Evolutionary conservation across 1,140 invertebrate genomes (phyloP), one percentile per base, ranked within the genome.

Genomic region (Muscidifurax raptorellus): DNA sequence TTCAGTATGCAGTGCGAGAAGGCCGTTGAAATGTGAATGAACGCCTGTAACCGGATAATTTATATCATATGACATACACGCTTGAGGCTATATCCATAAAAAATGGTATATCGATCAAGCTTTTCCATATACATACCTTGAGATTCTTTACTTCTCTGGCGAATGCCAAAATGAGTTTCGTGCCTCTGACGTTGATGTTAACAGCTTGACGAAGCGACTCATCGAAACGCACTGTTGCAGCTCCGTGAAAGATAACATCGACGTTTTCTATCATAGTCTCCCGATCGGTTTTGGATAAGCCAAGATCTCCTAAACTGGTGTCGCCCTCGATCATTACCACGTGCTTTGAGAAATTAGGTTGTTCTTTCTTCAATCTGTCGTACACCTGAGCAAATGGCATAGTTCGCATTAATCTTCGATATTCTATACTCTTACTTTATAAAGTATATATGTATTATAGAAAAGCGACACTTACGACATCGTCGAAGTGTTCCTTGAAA

Each of bases 221-320:
- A 90, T 98, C 96, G 91, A 98, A 98, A 89, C 96, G 95, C 13
- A 98, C 95, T n/a, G 97, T 98, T 0, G 98, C 98, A 2, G 98
- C 98, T 7, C 95, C 96, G 89, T 98, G 97, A 90, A 98, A 97
- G n/a, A 98, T 95, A 72, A 98, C 93, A 32, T 95, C 83, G 1
- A 89, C 87, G n/a, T 86, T 87, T 85, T 94, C 89, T 67, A 89
- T 87, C 4, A 97, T 87, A 7, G 91, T 85, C 74, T 94, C 80
- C 9, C 91, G 86, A 89, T 95, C 93, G 28, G 93, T 88, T 5
- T 90, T 84, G 30, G 92, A 94, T 4, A 97, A 89, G 7, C 95
- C 96, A 0, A 96, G 90, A 52, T 94, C 93, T 7, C 91, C 89
- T 40, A 93, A 78, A 27, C 92, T 90, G 10, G 95, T 93, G 89